Percentiles rank a stretch among this genome's conserved stretches.
Conservation (phyloP, 2,797 vertebrate genomes). For the Alectoris magna region DNA sequence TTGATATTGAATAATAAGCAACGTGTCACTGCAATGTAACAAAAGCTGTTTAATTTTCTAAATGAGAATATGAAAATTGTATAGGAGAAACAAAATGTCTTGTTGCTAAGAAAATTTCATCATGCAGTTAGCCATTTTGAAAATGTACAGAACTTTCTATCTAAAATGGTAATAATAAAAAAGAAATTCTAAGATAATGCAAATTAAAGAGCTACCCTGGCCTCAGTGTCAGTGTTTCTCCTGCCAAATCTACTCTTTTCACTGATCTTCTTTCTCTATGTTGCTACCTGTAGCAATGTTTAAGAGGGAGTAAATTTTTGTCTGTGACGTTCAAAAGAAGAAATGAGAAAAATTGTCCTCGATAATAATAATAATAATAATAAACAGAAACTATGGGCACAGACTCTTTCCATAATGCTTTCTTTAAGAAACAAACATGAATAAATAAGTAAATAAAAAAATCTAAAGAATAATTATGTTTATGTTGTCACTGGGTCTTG, state of each 20-base stretch:
- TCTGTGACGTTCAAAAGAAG: background rate
- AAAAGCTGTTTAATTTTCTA: background rate
- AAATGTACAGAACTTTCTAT: background rate
- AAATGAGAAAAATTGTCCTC: background rate
- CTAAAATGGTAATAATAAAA: background rate
- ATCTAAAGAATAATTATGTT: background rate
- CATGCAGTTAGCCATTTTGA: background rate
- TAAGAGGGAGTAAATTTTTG: background rate
- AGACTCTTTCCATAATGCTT: background rate
- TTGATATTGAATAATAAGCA: background rate
- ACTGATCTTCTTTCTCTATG: background rate
- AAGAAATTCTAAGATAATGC: background rate
- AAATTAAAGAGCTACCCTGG: background rate
- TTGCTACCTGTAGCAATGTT: background rate
- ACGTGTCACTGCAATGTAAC: fast-evolving
- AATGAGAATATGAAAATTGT: background rate
- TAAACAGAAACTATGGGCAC: background rate
- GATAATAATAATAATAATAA: background rate
- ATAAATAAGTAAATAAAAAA: background rate
- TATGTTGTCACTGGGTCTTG: background rate
- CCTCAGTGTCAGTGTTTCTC: background rate
- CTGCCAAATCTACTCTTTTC: background rate
- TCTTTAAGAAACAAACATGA: background rate
- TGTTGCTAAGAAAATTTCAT: background rate
- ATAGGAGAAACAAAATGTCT: background rate